Percentiles rank a stretch among this genome's conserved stretches.
Conservation (phyloP, 2,113 vertebrate species). For the Pardalotus punctatus region DNA sequence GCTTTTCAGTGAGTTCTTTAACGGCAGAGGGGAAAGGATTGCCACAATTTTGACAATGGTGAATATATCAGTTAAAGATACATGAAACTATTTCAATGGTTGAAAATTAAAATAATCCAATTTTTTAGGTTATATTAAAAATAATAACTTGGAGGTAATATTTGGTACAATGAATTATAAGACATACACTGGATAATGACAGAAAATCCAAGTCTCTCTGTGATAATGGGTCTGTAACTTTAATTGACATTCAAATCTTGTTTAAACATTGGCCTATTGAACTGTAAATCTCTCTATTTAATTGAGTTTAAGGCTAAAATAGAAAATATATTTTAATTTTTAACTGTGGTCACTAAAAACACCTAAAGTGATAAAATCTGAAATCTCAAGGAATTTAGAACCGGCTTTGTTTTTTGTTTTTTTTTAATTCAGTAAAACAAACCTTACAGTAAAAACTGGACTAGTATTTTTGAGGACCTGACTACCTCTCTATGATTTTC, state of each 20-base stretch:
- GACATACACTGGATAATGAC: background rate
- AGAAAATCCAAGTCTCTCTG: background rate
- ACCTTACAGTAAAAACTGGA: background rate
- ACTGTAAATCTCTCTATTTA: constrained; percentile 21
- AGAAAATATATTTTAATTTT: constrained; percentile 1
- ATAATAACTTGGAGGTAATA: background rate
- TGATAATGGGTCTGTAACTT: background rate
- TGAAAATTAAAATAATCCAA: background rate
- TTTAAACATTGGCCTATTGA: constrained; percentile 34
- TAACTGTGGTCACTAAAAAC: background rate
- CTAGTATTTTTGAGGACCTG: background rate
- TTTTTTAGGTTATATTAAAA: background rate
- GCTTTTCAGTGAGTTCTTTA: background rate
- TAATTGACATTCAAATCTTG: constrained; percentile 35
- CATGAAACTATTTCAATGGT: background rate
- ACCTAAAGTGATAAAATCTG: background rate
- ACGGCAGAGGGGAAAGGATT: background rate
- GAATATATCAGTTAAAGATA: background rate
- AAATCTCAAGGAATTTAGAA: background rate
- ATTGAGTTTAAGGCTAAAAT: constrained; percentile 1
- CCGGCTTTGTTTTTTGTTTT: no score
- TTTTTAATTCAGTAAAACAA: background rate
- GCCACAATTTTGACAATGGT: background rate
- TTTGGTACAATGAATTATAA: background rate
- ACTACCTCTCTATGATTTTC: background rate